Evolutionary conservation across 2,888 invertebrate species (phyloP).

Genomic region (Epirrita christyi): DNA sequence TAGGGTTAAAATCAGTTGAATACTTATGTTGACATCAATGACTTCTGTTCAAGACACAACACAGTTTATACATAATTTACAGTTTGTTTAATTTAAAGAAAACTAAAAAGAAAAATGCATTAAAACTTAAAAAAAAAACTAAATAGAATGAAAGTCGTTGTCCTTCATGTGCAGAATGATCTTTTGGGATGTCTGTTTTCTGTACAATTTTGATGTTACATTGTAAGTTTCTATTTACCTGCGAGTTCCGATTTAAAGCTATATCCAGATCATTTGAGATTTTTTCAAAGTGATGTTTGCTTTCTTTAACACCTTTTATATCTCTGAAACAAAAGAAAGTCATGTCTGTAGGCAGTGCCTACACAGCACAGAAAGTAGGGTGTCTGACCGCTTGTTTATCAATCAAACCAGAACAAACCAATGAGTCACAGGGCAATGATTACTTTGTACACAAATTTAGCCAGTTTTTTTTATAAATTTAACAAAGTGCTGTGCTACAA

Average conservation of each 20-base stretch:
- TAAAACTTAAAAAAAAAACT: no score
- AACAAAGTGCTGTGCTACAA: no score
- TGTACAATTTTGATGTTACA: no score
- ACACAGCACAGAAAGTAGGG: slow-evolving; percentile 42
- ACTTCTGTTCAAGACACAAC: no score
- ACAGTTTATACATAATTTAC: no score
- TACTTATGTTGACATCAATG: no score
- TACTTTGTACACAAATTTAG: slow-evolving; percentile 9
- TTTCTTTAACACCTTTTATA: slow-evolving; percentile 95
- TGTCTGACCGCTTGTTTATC: slow-evolving; percentile 35
- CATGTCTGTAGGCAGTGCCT: slow-evolving; percentile 8
- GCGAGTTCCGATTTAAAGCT: slow-evolving; percentile 93
- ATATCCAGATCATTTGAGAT: slow-evolving; percentile 96
- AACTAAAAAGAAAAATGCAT: no score
- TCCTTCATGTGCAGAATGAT: no score
- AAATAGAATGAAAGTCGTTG: no score
- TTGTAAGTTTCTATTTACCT: slow-evolving; percentile 70
- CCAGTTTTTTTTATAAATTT: not conserved
- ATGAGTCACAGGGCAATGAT: slow-evolving; percentile 38
- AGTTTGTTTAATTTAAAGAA: no score
- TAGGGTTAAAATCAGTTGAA: no score
- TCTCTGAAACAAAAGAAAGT: slow-evolving; percentile 86
- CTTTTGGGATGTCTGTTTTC: no score
- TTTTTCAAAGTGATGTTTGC: slow-evolving; percentile 96
- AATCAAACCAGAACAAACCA: slow-evolving; percentile 35